Evolutionary conservation across 2,888 invertebrate species (phyloP).

Genomic region (Seladonia tumulorum): DNA sequence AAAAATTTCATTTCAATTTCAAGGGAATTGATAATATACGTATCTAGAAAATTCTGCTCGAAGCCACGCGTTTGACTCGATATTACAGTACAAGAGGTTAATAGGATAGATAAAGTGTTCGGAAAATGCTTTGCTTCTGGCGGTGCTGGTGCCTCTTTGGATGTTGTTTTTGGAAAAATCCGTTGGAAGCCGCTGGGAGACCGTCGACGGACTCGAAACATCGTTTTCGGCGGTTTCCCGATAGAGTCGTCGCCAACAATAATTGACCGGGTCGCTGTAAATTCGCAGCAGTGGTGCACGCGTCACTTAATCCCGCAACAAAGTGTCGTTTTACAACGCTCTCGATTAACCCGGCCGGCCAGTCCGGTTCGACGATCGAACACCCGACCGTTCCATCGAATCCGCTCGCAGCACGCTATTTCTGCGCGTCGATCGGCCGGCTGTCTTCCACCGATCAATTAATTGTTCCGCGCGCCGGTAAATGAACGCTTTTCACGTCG

Average conservation of each 20-base stretch:
- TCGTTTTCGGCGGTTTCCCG: not conserved
- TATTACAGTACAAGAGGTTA: too few relatives aligned
- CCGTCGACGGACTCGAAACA: not conserved
- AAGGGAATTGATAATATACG: too few relatives aligned
- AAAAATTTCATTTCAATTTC: too few relatives aligned
- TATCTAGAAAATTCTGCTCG: too few relatives aligned
- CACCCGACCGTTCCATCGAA: constrained; percentile 29
- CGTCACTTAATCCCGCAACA: constrained; percentile 20
- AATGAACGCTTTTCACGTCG: constrained; percentile 44
- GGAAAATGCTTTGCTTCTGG: too few relatives aligned
- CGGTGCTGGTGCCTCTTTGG: not conserved
- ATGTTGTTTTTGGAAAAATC: not conserved
- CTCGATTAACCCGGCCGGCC: constrained; percentile 32
- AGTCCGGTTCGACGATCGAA: constrained; percentile 31
- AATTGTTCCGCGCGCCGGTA: constrained; percentile 23
- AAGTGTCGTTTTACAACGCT: constrained; percentile 17
- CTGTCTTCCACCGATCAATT: constrained; percentile 42
- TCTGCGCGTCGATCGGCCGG: constrained; percentile 22
- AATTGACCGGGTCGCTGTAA: not conserved
- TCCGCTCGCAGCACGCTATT: constrained; percentile 25
- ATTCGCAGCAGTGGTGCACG: not conserved
- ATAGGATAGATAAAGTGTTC: too few relatives aligned
- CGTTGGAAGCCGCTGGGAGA: not conserved
- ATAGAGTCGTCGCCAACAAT: not conserved
- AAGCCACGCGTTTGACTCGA: too few relatives aligned